A percentile compares a stretch with the other conserved stretches of the same genome.
These are phyloP conservation scores for Arctia plantaginis DNA, from an alignment of 2,888 invertebrate genomes.

Conservation along the genomic window DNA sequence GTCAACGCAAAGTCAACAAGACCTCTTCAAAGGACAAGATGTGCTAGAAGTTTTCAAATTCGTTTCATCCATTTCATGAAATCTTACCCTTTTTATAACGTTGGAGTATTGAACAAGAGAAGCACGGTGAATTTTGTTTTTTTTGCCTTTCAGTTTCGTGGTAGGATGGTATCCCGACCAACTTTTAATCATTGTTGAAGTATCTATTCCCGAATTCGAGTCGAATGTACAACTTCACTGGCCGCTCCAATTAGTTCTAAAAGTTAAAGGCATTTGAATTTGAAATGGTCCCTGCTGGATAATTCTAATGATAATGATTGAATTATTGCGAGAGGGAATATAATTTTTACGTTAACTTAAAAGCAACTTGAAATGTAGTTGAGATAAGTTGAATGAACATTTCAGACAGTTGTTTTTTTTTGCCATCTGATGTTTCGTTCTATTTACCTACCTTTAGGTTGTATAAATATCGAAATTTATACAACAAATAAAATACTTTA, in stretches of 20 bases:
- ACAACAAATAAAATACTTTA: no score
- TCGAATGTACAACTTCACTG: constrained; percentile 35
- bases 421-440: neutral
- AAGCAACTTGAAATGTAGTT: neutral
- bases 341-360: constrained; percentile 39
- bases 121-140: neutral
- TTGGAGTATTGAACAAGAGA: constrained; percentile 4
- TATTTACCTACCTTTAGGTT: neutral
- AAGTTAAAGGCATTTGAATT: constrained; percentile 52
- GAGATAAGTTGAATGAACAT: neutral
- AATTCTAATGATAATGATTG: constrained; percentile 40
- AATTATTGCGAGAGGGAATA: constrained; percentile 32
- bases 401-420: neutral
- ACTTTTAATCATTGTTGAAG: constrained; percentile 53
- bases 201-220: constrained; percentile 46
- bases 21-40: constrained; percentile 24
- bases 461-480: neutral
- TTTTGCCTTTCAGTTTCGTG: neutral
- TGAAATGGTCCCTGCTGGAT: constrained; percentile 30
- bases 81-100: neutral
- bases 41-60: neutral
- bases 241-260: constrained; percentile 34
- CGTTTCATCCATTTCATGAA: constrained; percentile 18
- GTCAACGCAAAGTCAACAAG: constrained; percentile 27
- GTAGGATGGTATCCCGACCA: constrained; percentile 27